A percentile compares a stretch with the other conserved stretches of the same genome.
Evolutionary conservation across 2,113 vertebrate genomes (phyloP).

Genomic region (Ardeotis arabs): DNA sequence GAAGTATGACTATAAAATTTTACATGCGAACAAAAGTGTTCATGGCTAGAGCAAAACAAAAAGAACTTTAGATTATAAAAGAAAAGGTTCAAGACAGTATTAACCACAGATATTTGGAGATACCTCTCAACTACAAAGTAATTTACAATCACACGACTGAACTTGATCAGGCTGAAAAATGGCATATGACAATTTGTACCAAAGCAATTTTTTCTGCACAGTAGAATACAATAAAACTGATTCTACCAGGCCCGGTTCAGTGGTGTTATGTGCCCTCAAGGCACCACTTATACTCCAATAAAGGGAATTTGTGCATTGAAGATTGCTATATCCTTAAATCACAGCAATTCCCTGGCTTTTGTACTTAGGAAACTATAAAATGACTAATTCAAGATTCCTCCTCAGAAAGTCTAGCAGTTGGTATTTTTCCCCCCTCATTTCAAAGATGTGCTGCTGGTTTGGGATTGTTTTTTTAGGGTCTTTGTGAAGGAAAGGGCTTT

Average conservation of each 20-base stretch:
- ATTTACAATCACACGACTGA: not conserved
- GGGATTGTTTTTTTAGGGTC: not conserved
- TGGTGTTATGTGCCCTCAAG: slow-evolving; percentile 39
- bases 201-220: slow-evolving; percentile 47
- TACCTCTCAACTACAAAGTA: not conserved
- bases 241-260: slow-evolving; percentile 43
- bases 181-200: slow-evolving; percentile 15
- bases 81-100: not conserved
- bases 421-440: not conserved
- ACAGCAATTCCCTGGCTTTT: not conserved
- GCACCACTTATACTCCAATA: slow-evolving; percentile 33
- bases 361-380: not conserved
- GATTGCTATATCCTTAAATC: slow-evolving; percentile 43
- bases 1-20: not conserved
- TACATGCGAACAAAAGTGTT: not conserved
- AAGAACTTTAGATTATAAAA: not conserved
- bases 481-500: not conserved
- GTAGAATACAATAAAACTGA: slow-evolving; percentile 54
- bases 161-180: slow-evolving; percentile 46
- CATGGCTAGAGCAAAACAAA: not conserved
- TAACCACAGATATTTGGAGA: not conserved
- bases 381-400: not conserved
- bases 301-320: not conserved
- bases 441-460: not conserved
- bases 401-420: not conserved